Evolutionary conservation across 2,113 vertebrate species (phyloP), one percentile per base, ranked within the genome.

Genomic region (Lipotes vexillifer): DNA sequence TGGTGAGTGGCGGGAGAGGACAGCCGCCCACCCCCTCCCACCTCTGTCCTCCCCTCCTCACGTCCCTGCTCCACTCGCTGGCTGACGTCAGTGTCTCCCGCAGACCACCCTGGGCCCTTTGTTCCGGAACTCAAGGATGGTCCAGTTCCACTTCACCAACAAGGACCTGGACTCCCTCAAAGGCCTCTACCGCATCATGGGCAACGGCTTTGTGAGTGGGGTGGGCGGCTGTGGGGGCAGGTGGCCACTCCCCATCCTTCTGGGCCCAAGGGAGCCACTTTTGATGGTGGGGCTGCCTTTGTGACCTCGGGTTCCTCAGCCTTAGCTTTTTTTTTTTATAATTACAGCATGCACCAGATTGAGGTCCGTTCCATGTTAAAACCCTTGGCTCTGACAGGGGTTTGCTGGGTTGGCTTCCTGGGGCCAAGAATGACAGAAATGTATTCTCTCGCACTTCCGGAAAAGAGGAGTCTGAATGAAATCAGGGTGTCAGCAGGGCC

Each of bases 61-160:
- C 7, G 44, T 2, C 8, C 17, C 82, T 1, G 29, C 74, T 69
- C 33, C 3, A 10, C 20, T 7, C 15, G 6, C 74, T 5, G 20
- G 11, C n/a, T 1, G 14, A 31, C 87, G 3, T 21, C 14, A 5
- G 12, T 92, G 71, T 96, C 71, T 49, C 61, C 83, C 23, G 17
- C 71, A 99, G 99, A 99, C 99, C 14, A 99, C 99, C 1, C 98
- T 99, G 44, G 99, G 99, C 21, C 99, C 99, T 61, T 98, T 99
- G 75, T 99, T 99, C 98, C 99, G 99, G 72, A 99, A 99, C 98
- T 99, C 99, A 0, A 98, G 99, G 69, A 99, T 99, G 99, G 99
- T 99, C 68, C 99, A 99, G 98, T 99, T 99, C 96, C 99, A 99
- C 86, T 99, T 99, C 98, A 99, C 99, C 84, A 99, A 99, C 98